Percentiles rank a stretch among this genome's conserved stretches.
phyloP scores from a whole-genome alignment of 2,888 invertebrate genomes.

The Periphyllus acericola region DNA sequence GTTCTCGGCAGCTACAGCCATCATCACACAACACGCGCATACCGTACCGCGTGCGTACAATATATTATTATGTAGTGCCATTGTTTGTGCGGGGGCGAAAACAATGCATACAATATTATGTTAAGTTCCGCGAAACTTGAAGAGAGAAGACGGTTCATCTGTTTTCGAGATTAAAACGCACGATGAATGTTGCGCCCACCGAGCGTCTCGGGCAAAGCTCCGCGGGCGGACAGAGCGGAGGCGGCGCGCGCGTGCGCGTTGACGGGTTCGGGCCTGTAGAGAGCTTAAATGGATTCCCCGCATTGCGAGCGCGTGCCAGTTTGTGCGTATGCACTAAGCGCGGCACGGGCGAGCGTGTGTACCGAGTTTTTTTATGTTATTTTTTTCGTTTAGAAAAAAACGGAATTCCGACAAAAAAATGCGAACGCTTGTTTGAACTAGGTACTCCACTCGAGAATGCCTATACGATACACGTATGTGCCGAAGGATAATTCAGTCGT shows the following conservation, averaged over 20 bases:
- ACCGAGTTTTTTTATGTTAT: neutral
- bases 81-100: neutral
- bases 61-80: no score
- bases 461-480: neutral
- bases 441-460: neutral
- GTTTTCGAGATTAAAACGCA: neutral
- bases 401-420: neutral
- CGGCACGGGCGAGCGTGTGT: neutral
- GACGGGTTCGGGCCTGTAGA: neutral
- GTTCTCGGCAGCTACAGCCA: neutral
- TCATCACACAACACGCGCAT: neutral
- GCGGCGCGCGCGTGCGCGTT: neutral
- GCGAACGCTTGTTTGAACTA: slow-evolving; percentile 27
- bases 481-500: neutral
- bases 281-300: slow-evolving; percentile 14
- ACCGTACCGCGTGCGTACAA: neutral
- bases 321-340: neutral
- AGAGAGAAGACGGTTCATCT: neutral
- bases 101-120: no score
- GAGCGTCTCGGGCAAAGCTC: neutral
- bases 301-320: neutral
- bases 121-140: neutral
- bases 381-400: neutral
- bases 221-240: neutral
- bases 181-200: neutral